Evolutionary conservation across 2,888 invertebrate species (phyloP).

Genomic region (Drosophila recens): DNA sequence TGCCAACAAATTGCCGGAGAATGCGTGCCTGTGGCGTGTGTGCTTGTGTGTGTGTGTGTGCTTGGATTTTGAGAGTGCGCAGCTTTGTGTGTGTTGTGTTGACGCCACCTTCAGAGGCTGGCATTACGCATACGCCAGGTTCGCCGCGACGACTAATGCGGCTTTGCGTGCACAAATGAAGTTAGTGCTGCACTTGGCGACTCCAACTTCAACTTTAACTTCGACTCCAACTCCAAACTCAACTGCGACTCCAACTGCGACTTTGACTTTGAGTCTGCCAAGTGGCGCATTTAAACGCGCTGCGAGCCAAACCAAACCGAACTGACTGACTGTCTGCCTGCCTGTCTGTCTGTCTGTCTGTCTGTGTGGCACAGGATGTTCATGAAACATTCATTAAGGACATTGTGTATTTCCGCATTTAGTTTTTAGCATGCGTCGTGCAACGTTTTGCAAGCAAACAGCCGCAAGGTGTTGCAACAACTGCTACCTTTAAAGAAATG

Average conservation of each 20-base stretch:
- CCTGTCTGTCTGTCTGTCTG: neutral
- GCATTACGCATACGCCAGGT: slow-evolving; percentile 72
- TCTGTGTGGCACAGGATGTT: slow-evolving; percentile 64
- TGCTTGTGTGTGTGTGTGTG: slow-evolving; percentile 6
- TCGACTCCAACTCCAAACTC: neutral
- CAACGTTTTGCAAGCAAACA: slow-evolving; percentile 27
- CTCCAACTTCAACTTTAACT: neutral
- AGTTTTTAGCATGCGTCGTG: slow-evolving; percentile 55
- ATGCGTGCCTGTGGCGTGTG: slow-evolving; percentile 24
- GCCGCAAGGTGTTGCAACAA: slow-evolving; percentile 28
- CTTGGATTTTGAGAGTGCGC: neutral
- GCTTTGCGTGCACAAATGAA: slow-evolving; percentile 71
- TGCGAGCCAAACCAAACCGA: slow-evolving; percentile 17
- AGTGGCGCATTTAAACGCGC: slow-evolving; percentile 53
- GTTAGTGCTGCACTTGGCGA: slow-evolving; percentile 71
- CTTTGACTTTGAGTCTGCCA: slow-evolving; percentile 32
- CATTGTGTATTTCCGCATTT: slow-evolving; percentile 78
- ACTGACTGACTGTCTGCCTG: neutral
- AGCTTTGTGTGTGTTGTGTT: slow-evolving; percentile 34
- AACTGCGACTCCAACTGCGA: neutral
- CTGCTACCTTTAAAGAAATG: slow-evolving; percentile 38
- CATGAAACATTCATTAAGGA: slow-evolving; percentile 84
- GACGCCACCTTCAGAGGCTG: slow-evolving; percentile 35
- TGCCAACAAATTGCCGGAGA: slow-evolving; percentile 43
- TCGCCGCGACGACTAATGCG: slow-evolving; percentile 47